Conservation (phyloP, 1,140 invertebrate species). For the Homarus americanus region DNA sequence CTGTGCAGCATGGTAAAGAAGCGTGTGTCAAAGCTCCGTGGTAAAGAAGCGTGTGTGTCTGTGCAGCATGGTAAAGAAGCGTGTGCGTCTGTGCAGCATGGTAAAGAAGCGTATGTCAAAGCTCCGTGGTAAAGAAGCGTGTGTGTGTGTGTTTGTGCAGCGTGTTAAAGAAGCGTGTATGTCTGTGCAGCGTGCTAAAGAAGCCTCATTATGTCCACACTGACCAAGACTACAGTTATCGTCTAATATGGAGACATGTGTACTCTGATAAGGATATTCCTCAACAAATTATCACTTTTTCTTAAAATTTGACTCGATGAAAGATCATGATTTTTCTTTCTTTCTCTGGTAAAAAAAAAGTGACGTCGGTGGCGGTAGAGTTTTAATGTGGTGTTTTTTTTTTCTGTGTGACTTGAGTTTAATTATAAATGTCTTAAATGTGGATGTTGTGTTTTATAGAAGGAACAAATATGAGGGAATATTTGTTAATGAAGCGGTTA, state of each 20-base stretch:
- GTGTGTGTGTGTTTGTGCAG: neutral
- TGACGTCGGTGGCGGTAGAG: too few relatives aligned
- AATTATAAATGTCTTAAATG: too few relatives aligned
- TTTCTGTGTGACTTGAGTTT: too few relatives aligned
- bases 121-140: neutral
- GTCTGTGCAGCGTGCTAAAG: neutral
- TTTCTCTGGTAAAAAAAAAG: too few relatives aligned
- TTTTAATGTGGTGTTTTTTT: too few relatives aligned
- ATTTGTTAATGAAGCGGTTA: too few relatives aligned
- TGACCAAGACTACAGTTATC: neutral
- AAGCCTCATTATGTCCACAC: neutral
- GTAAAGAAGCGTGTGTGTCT: neutral
- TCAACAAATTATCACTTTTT: neutral
- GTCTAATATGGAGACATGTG: neutral
- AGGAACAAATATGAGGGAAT: too few relatives aligned
- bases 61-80: neutral
- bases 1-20: neutral
- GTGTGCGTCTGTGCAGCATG: neutral
- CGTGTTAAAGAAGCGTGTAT: neutral
- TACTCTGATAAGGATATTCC: neutral
- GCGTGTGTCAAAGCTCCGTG: neutral
- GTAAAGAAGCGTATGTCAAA: neutral
- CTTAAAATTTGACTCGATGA: neutral
- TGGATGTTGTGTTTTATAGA: too few relatives aligned
- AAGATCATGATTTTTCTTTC: neutral